phyloP scores from a whole-genome alignment of 1,140 invertebrate species.

The Reticulitermes speratus region DNA sequence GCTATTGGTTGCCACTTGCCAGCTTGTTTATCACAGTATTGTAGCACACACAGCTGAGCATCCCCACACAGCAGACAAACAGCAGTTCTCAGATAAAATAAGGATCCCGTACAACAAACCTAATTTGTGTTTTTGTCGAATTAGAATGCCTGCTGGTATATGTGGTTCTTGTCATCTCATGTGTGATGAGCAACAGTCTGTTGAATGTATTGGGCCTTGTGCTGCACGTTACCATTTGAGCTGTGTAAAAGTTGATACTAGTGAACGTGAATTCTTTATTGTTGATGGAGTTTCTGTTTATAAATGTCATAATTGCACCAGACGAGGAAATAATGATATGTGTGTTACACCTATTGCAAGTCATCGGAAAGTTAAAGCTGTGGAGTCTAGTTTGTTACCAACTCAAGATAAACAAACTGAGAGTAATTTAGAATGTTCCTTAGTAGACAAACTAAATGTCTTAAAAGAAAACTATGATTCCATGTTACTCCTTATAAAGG shows the following conservation, averaged over 20 bases:
- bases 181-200: neutral
- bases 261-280: slow-evolving; percentile 16
- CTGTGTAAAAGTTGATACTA: neutral
- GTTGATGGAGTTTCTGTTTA: neutral
- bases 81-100: too few relatives aligned
- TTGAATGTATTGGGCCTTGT: neutral
- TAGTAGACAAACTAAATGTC: neutral
- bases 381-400: neutral
- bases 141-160: slow-evolving; percentile 4
- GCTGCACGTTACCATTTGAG: neutral
- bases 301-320: neutral
- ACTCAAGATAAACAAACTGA: neutral
- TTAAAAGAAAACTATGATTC: neutral
- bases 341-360: neutral
- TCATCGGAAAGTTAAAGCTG: neutral
- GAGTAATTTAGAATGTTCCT: neutral
- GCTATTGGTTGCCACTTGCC: too few relatives aligned
- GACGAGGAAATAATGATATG: neutral
- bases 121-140: neutral
- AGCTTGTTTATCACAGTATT: too few relatives aligned
- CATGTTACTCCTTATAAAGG: neutral
- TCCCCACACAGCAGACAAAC: too few relatives aligned
- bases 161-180: neutral
- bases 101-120: neutral
- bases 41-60: too few relatives aligned